Conservation (phyloP, 2,797 vertebrate genomes). For the Thaleichthys pacificus region DNA sequence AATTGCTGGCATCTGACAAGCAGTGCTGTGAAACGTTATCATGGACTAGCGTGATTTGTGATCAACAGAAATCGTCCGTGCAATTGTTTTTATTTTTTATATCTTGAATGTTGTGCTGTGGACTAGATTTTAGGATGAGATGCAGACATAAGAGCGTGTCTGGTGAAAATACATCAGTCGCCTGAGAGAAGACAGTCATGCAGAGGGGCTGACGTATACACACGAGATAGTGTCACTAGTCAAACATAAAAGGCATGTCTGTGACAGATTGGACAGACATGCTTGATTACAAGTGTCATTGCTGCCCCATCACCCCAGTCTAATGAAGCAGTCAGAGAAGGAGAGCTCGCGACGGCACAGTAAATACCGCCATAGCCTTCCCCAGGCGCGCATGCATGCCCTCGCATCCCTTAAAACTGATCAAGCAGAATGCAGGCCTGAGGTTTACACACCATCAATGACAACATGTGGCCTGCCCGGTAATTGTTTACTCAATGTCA, state of each 20-base stretch:
- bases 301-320: neutral
- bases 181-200: too few relatives aligned
- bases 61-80: neutral
- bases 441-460: slow-evolving; percentile 48
- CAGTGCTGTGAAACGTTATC: neutral
- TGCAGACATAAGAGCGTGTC: neutral
- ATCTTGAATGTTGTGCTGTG: neutral
- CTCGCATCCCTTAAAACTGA: slow-evolving; percentile 29
- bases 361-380: neutral
- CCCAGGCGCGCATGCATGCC: too few relatives aligned
- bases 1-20: slow-evolving; percentile 33
- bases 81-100: neutral
- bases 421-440: slow-evolving; percentile 21
- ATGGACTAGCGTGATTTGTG: neutral
- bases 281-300: neutral
- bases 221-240: neutral
- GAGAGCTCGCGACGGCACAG: neutral
- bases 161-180: neutral
- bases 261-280: neutral
- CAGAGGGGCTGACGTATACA: neutral
- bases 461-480: slow-evolving; percentile 19
- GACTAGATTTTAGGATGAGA: neutral
- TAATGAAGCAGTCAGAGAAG: neutral
- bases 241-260: slow-evolving; percentile 1
- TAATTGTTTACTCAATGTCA: slow-evolving; percentile 52